Evolutionary conservation across 2,113 vertebrate species (phyloP), one percentile per base, ranked within the genome.

Genomic region (Lepisosteus osseus): DNA sequence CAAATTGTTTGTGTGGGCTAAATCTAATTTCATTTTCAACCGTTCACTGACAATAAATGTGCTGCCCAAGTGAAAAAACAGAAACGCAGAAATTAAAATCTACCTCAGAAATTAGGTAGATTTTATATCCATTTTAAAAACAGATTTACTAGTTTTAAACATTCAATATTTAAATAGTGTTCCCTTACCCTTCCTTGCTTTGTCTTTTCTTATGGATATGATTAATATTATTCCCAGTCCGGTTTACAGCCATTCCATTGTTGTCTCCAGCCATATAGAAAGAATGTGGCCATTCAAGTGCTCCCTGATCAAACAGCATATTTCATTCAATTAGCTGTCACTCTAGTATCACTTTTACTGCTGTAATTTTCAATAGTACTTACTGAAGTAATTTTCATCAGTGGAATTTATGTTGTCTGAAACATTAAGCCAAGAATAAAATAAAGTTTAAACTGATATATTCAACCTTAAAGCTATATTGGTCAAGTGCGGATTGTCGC

Each of bases 181-280:
- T 29, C 29, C 29, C 5, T 80, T 86, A 93, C 90, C 90, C 81
- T 78, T 92, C 93, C 80, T 92, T 92, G 57, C 79, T 87, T 63
- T 89, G 92, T 13, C 79, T 91, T 81, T 93, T 94, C 85, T 90
- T 97, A 77, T 97, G 84, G 71, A 98, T 85, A 82, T 96, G 96
- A 54, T 80, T 85, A 67, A 98, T 88, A 76, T 99, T 99, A 83
- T 94, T 97, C 78, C 94, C 87, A 9, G 96, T 92, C 86, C 96
- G 95, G 74, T 94, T 97, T 68, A 98, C 90, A 44, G 97, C 97
- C 88, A 96, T 90, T 54, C 92, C 89, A 72, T 90, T 95, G 87
- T 98, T 98, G 83, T 99, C 97, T 44, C 97, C 97, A 68, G 95
- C 95, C 55, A 99, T 72, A 75, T 97, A 97, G 65, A 92, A 98